These are phyloP conservation scores for Loris lydekkerianus DNA, from an alignment of 2,797 vertebrate genomes.

Conservation along the genomic window DNA sequence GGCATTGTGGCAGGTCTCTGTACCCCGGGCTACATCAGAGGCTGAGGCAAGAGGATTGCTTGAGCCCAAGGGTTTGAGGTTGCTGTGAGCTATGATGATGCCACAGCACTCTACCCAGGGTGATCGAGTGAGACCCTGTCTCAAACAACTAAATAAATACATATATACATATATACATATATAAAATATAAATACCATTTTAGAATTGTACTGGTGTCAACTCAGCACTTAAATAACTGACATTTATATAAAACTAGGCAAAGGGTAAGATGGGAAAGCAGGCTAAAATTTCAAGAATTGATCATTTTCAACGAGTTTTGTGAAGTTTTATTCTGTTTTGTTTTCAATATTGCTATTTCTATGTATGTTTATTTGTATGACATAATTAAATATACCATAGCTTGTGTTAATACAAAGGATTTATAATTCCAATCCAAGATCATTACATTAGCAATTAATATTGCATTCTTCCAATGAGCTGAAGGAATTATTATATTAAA, in stretches of 20 bases:
- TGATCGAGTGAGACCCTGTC: too few relatives aligned
- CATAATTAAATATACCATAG: neutral
- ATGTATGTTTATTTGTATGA: neutral
- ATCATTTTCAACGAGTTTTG: neutral
- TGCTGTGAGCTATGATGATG: too few relatives aligned
- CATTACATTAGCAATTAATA: neutral
- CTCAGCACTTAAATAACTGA: neutral
- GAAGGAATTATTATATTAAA: neutral
- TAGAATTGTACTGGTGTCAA: slow-evolving; percentile 4
- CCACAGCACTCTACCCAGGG: too few relatives aligned
- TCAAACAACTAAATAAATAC: too few relatives aligned
- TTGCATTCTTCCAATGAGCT: neutral
- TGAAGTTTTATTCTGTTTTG: neutral
- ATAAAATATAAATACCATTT: neutral
- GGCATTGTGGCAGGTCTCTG: too few relatives aligned
- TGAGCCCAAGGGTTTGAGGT: too few relatives aligned
- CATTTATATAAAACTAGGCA: slow-evolving; percentile 7
- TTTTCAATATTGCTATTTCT: neutral
- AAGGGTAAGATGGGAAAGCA: neutral
- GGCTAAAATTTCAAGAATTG: neutral
- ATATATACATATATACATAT: too few relatives aligned
- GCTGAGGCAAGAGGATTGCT: too few relatives aligned
- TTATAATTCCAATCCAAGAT: neutral
- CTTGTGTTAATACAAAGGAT: neutral
- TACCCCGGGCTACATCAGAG: too few relatives aligned